Evolutionary conservation across 2,888 invertebrate genomes (phyloP).

Genomic region (Scaptomyza tumidula): DNA sequence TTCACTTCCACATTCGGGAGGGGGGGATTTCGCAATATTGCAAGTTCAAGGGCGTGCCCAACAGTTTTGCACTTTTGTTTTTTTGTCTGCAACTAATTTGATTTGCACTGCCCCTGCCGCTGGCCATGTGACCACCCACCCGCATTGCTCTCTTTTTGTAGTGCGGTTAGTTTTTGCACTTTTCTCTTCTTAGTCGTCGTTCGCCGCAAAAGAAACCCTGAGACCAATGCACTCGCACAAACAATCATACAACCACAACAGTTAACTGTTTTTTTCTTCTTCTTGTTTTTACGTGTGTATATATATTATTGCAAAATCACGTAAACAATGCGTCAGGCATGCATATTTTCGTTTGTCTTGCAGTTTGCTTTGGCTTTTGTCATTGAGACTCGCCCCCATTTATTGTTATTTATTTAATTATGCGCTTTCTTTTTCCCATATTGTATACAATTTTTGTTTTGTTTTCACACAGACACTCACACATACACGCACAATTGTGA

Average conservation of each 20-base stretch:
- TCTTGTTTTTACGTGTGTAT: slow-evolving; percentile 10
- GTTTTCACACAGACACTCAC: slow-evolving; percentile 59
- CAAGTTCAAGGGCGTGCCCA: slow-evolving; percentile 77
- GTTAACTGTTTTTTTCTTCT: slow-evolving; percentile 44
- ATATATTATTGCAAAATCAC: slow-evolving; percentile 55
- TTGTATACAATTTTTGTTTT: slow-evolving; percentile 67
- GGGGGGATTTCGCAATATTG: slow-evolving; percentile 22
- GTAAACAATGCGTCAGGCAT: slow-evolving; percentile 65
- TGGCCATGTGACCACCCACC: neutral
- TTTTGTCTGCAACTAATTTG: slow-evolving; percentile 48
- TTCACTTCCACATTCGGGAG: slow-evolving; percentile 9
- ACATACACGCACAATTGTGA: slow-evolving; percentile 14
- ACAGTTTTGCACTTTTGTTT: slow-evolving; percentile 35
- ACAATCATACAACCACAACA: slow-evolving; percentile 39
- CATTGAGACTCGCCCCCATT: slow-evolving; percentile 67
- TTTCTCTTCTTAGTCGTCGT: slow-evolving; percentile 24
- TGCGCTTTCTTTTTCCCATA: slow-evolving; percentile 73
- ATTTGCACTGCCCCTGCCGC: slow-evolving; percentile 38
- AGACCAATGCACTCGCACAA: slow-evolving; percentile 49
- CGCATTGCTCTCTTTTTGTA: slow-evolving; percentile 5
- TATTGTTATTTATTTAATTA: slow-evolving; percentile 77
- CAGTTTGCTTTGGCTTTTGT: slow-evolving; percentile 58
- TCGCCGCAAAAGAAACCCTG: slow-evolving; percentile 49
- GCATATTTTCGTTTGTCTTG: slow-evolving; percentile 51
- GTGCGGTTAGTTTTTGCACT: slow-evolving; percentile 44